These are phyloP conservation scores for Motacilla alba DNA, from an alignment of 2,113 vertebrate genomes.

Conservation along the genomic window DNA sequence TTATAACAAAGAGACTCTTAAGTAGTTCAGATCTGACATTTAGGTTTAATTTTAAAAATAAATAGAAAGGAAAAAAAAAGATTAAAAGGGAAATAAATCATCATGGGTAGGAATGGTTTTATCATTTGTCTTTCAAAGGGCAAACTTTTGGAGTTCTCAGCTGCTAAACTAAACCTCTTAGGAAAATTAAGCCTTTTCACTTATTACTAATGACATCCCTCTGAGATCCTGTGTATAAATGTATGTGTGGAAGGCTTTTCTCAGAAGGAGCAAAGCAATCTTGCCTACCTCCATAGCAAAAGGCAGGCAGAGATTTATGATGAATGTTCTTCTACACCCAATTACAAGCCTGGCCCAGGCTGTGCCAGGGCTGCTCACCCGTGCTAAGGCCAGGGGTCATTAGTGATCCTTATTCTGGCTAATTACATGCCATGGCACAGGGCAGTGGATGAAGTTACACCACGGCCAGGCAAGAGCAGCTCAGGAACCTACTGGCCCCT, in stretches of 20 bases:
- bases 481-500: background rate
- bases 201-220: background rate
- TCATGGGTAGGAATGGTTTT: background rate
- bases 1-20: background rate
- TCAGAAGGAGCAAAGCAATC: background rate
- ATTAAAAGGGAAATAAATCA: background rate
- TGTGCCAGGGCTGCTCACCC: background rate
- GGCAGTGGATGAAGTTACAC: background rate
- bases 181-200: background rate
- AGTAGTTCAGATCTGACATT: background rate
- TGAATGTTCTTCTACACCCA: background rate
- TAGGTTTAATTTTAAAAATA: background rate
- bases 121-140: conserved; percentile 3
- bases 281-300: background rate
- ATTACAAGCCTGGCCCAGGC: background rate
- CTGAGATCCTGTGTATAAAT: background rate
- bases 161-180: background rate
- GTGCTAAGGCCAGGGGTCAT: background rate
- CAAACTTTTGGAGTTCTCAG: background rate
- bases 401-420: background rate
- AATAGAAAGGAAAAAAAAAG: background rate
- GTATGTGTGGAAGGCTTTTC: background rate
- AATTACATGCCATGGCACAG: background rate
- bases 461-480: background rate
- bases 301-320: background rate